Conservation (phyloP, 2,113 vertebrate species). For the Agapornis roseicollis region DNA sequence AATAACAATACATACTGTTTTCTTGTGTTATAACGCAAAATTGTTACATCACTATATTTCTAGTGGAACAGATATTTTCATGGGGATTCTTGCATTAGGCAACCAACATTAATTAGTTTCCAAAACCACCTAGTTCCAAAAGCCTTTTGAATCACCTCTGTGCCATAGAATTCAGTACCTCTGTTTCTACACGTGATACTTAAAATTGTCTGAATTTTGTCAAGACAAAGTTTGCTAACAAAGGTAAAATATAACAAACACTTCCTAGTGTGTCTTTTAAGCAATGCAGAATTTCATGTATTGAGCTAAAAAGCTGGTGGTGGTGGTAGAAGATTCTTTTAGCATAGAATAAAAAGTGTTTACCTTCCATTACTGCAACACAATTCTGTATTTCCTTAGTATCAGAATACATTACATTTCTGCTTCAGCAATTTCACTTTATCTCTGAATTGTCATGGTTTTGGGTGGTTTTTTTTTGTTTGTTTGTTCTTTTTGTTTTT, state of each 20-base stretch:
- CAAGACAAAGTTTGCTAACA: neutral
- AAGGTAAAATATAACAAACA: neutral
- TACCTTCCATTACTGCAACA: neutral
- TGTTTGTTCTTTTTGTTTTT: no score
- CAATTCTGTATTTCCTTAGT: neutral
- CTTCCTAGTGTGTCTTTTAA: neutral
- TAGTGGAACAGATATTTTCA: neutral
- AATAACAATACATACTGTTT: neutral
- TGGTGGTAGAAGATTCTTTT: neutral
- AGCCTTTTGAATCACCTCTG: neutral
- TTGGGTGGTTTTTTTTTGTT: neutral
- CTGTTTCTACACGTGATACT: neutral
- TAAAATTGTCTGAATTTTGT: neutral
- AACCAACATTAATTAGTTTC: neutral
- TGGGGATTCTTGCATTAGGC: neutral
- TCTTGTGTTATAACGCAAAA: neutral
- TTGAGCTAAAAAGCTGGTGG: neutral
- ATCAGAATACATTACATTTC: accelerated
- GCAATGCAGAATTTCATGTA: neutral
- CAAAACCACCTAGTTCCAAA: neutral
- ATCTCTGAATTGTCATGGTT: neutral
- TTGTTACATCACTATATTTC: neutral
- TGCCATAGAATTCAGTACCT: neutral
- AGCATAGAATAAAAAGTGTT: neutral
- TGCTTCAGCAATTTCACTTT: neutral